These are phyloP conservation scores for Xanthorhoe spadicearia DNA, from an alignment of 2,888 invertebrate genomes.

Conservation along the genomic window DNA sequence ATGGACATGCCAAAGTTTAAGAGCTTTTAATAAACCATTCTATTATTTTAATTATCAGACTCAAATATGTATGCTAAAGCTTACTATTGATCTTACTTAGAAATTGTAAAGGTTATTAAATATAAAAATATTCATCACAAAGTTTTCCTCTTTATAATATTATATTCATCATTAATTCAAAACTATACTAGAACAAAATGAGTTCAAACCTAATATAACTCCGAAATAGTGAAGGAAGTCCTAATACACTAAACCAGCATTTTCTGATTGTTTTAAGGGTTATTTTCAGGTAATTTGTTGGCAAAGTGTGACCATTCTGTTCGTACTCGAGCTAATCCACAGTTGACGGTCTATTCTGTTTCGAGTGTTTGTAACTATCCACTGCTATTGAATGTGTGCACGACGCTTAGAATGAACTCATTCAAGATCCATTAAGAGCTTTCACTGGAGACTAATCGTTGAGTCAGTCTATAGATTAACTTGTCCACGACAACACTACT, in stretches of 20 bases:
- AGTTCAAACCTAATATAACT: too few relatives aligned
- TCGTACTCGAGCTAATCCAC: constrained; percentile 24
- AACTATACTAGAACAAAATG: too few relatives aligned
- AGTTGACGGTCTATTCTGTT: constrained; percentile 10
- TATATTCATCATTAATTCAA: too few relatives aligned
- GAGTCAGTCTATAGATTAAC: constrained; percentile 27
- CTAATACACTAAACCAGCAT: too few relatives aligned
- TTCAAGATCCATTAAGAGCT: constrained; percentile 35
- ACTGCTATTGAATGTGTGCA: constrained; percentile 36
- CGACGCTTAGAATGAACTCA: constrained; percentile 31
- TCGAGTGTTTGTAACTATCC: constrained; percentile 39
- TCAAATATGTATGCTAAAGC: too few relatives aligned
- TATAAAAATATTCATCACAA: too few relatives aligned
- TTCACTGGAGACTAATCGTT: constrained; percentile 31
- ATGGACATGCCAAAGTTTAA: constrained; percentile 32
- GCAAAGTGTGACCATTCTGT: constrained; percentile 2
- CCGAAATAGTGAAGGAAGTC: too few relatives aligned
- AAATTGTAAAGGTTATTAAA: too few relatives aligned
- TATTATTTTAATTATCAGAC: constrained; percentile 3
- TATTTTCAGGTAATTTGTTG: neutral
- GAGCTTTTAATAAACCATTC: neutral
- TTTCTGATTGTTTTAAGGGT: too few relatives aligned
- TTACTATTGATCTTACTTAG: too few relatives aligned
- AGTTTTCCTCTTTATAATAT: too few relatives aligned
- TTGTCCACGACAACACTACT: constrained; percentile 18